Percentiles rank a stretch among this genome's conserved stretches.
These are phyloP conservation scores for Pipistrellus pygmaeus DNA, from an alignment of 2,797 vertebrate genomes.

Conservation along the genomic window DNA sequence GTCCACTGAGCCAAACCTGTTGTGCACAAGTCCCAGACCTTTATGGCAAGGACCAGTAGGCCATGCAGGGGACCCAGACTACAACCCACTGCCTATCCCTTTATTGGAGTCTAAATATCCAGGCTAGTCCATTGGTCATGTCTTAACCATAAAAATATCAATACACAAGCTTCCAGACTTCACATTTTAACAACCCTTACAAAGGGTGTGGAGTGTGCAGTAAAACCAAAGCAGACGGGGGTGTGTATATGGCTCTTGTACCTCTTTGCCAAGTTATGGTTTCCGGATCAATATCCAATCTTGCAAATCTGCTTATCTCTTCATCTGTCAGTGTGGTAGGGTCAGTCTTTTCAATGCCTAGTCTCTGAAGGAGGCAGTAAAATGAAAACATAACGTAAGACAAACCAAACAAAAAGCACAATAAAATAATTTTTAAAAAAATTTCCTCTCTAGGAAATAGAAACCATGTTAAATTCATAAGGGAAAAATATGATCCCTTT, in stretches of 20 bases:
- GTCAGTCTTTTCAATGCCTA: constrained; percentile 95
- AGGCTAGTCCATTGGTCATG: not conserved
- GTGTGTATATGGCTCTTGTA: constrained; percentile 74
- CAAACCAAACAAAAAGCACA: not conserved
- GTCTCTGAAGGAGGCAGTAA: constrained; percentile 88
- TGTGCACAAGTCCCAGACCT: no score
- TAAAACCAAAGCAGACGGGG: not conserved
- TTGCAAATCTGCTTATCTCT: constrained; percentile 94
- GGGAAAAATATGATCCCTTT: not conserved
- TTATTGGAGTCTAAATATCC: no score
- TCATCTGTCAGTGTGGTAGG: constrained; percentile 93
- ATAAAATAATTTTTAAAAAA: not conserved
- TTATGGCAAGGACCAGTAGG: no score
- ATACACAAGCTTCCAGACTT: not conserved
- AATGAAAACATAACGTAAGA: constrained; percentile 65
- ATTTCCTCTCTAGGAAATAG: not conserved
- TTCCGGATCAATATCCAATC: constrained; percentile 95
- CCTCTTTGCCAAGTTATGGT: constrained; percentile 99
- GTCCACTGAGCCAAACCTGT: no score
- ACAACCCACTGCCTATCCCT: no score
- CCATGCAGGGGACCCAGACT: no score
- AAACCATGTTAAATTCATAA: constrained; percentile 36
- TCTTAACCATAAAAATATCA: not conserved
- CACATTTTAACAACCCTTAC: not conserved
- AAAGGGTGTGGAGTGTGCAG: not conserved